These are phyloP conservation scores for Tychaedon coryphoeus DNA, from an alignment of 2,113 vertebrate genomes.

Conservation along the genomic window DNA sequence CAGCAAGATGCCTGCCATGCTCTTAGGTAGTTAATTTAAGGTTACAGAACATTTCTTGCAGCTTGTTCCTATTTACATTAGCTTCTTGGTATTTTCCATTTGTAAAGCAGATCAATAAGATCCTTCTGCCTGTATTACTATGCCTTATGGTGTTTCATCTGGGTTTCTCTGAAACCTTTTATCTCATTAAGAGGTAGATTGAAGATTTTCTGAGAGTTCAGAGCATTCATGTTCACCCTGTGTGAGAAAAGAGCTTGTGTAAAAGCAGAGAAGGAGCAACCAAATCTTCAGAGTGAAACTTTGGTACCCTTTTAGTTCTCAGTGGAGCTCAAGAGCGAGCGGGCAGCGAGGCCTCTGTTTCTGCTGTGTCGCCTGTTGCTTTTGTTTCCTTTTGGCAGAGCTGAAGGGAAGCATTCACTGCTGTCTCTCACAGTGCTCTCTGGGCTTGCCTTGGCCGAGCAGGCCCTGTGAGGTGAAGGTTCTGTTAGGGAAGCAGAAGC, in stretches of 20 bases:
- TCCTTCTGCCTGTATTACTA: not conserved
- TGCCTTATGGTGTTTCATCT: not conserved
- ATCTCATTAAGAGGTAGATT: not conserved
- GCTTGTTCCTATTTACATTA: not conserved
- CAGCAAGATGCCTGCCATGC: not conserved
- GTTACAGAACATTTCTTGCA: not conserved
- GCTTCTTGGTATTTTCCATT: not conserved
- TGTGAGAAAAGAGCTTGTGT: not conserved
- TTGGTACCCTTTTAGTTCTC: not conserved
- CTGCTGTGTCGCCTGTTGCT: not conserved
- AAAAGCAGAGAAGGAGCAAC: not conserved
- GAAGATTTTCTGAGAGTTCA: not conserved
- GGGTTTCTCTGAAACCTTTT: not conserved
- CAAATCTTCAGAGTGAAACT: not conserved
- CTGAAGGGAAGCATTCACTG: not conserved
- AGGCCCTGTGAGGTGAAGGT: not conserved
- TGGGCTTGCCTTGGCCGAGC: not conserved
- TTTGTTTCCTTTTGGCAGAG: not conserved
- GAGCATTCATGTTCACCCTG: not conserved
- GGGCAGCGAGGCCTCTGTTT: not conserved
- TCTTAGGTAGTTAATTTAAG: slow-evolving; percentile 8
- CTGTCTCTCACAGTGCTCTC: accelerated
- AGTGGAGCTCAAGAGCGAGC: not conserved
- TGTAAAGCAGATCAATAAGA: not conserved
- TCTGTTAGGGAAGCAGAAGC: not conserved